Percentiles rank a stretch among this genome's conserved stretches.
Evolutionary conservation across 2,797 vertebrate species (phyloP).

Genomic region (Cichlasoma orientale): DNA sequence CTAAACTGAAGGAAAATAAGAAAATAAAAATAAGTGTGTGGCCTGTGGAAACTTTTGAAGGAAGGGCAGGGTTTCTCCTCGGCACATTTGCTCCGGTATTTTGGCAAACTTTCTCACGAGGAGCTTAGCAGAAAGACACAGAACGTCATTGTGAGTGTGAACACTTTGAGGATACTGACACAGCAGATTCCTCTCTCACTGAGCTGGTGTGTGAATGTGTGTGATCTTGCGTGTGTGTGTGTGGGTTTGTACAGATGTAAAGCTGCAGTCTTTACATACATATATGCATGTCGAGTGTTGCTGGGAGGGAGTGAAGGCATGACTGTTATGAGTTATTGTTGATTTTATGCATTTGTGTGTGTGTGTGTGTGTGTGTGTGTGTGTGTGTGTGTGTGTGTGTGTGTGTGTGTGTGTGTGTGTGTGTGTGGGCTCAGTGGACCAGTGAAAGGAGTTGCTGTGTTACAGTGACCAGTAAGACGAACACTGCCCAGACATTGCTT

Average conservation of each 20-base stretch:
- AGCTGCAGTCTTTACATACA: constrained; percentile 11
- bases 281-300: not conserved
- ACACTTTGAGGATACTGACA: constrained; percentile 34
- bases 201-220: constrained; percentile 1
- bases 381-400: not conserved
- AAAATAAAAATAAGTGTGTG: not conserved
- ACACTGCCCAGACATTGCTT: not conserved
- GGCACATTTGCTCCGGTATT: constrained; percentile 24
- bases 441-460: constrained; percentile 25
- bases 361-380: too few relatives aligned
- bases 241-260: constrained; percentile 1
- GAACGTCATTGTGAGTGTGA: constrained; percentile 37
- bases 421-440: not conserved
- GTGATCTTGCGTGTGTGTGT: not conserved
- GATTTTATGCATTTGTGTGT: not conserved
- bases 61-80: constrained; percentile 3
- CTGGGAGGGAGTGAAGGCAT: not conserved
- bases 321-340: not conserved
- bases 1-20: constrained; percentile 18
- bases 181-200: constrained; percentile 28
- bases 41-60: not conserved
- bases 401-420: not conserved
- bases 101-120: not conserved
- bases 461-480: constrained; percentile 9
- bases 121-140: constrained; percentile 36